Base-by-base conservation (phyloP, 2,113 vertebrate genomes). In the Hemiprocne comata region DNA sequence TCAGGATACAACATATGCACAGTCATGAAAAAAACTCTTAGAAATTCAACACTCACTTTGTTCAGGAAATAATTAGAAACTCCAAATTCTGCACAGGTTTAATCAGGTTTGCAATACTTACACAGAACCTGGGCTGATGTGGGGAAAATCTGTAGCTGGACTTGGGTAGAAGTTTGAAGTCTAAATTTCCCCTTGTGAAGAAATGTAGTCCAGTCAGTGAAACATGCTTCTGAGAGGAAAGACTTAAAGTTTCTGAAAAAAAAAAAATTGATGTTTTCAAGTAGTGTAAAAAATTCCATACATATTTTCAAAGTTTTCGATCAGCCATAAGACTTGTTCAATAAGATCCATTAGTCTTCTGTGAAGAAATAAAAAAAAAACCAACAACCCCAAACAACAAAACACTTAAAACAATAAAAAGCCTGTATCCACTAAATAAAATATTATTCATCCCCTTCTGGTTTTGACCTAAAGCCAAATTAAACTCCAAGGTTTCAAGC, bases 391-490 rank as follows among this genome's bases (percentile, higher is more conserved):
- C 60, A 75, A 82, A 8, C 90, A 2, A 61, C 42, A 58, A 57
- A 69, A 26, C 5, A 25, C 69, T 23, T 23, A 66, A 55, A 34
- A 40, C 57, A 46, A 36, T 1, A 20, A 65, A 85, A 76, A 28
- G 4, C 5, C 20, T 55, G 38, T 96, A 50, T 93, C 75, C 69
- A 61, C 64, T 89, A 94, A 88, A 90, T 90, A 80, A 87, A 94
- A 44, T 74, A 84, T 92, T 90, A 74, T 77, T 92, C 48, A 80
- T 90, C 51, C 28, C 14, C 55, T 90, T 96, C 79, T 92, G 72
- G 23, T 71, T 96, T 96, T 94, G 80, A 85, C 57, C 28, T 71
- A 61, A 87, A 92, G 94, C 86, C 91, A 96, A 77, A 80, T 85
- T 84, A 92, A 93, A 95, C 89, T 94, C 73, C 42, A 80, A 85